Percentiles rank a stretch among this genome's conserved stretches.
These are phyloP conservation scores for Botia kubotai DNA, from an alignment of 2,797 vertebrate species.

Conservation along the genomic window DNA sequence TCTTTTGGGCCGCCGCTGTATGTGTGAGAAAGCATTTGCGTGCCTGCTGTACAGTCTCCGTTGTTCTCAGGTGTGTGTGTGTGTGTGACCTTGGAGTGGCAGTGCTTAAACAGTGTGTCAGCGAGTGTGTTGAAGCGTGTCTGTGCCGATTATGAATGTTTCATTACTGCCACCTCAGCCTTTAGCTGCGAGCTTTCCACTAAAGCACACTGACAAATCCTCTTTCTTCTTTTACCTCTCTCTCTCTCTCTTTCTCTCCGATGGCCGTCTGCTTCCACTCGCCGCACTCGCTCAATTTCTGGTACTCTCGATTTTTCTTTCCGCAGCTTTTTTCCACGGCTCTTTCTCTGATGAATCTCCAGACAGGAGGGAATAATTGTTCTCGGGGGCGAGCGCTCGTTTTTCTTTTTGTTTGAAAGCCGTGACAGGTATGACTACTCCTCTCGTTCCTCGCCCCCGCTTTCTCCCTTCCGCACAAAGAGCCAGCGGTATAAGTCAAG, in stretches of 20 bases:
- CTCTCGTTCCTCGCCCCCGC: slow-evolving; percentile 43
- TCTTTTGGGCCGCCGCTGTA: neutral
- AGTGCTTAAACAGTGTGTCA: slow-evolving; percentile 81
- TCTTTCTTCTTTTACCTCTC: slow-evolving; percentile 80
- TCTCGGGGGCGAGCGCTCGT: slow-evolving; percentile 81
- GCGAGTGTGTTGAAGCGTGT: slow-evolving; percentile 81
- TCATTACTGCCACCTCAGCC: slow-evolving; percentile 84
- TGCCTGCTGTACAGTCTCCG: neutral
- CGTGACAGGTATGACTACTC: slow-evolving; percentile 77
- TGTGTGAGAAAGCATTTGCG: neutral
- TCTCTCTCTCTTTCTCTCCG: slow-evolving; percentile 48
- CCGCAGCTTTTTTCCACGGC: slow-evolving; percentile 18
- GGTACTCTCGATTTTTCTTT: slow-evolving; percentile 40
- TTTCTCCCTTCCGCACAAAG: slow-evolving; percentile 66
- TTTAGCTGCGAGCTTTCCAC: slow-evolving; percentile 69
- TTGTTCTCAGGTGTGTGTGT: slow-evolving; percentile 45
- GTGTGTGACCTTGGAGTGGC: slow-evolving; percentile 81
- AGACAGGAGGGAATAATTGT: slow-evolving; percentile 84
- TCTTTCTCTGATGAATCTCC: slow-evolving; percentile 81
- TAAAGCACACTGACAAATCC: slow-evolving; percentile 81
- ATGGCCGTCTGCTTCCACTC: slow-evolving; percentile 43
- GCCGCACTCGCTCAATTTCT: slow-evolving; percentile 54
- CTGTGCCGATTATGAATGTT: slow-evolving; percentile 85
- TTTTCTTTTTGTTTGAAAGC: slow-evolving; percentile 85
- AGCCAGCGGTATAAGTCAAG: slow-evolving; percentile 80